Percentiles rank a stretch among this genome's conserved stretches.
These are phyloP conservation scores for Eira barbara DNA, from an alignment of 2,113 vertebrate species.

Conservation along the genomic window DNA sequence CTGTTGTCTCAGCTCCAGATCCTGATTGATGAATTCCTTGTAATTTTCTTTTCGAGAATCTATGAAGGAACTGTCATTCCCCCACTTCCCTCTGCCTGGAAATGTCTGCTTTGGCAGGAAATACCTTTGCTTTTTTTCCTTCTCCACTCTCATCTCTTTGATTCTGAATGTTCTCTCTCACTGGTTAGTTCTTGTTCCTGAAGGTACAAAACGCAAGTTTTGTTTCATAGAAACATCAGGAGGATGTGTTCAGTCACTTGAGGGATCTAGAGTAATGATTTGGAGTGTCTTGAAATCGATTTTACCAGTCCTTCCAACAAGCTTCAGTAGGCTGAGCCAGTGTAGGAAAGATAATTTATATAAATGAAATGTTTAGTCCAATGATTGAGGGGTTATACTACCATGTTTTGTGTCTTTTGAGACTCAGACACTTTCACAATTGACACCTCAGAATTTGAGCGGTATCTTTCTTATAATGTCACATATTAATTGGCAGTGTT, in stretches of 20 bases:
- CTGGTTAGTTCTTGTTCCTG: background rate
- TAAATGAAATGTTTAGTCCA: background rate
- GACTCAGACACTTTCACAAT: background rate
- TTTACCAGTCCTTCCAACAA: background rate
- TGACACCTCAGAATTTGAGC: background rate
- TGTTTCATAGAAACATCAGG: background rate
- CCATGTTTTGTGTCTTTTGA: background rate
- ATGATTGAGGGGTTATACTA: background rate
- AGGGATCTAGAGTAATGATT: background rate
- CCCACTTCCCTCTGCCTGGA: background rate
- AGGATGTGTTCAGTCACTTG: background rate
- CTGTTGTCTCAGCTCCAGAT: constrained; percentile 32
- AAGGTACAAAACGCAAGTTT: background rate
- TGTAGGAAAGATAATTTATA: background rate
- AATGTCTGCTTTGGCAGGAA: constrained; percentile 52
- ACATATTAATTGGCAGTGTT: background rate
- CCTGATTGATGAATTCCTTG: background rate
- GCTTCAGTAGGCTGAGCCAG: background rate
- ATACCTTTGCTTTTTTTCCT: background rate
- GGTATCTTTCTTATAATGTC: background rate
- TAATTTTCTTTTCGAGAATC: constrained; percentile 20
- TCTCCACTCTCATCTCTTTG: background rate
- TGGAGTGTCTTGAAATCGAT: background rate
- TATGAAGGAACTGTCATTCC: background rate
- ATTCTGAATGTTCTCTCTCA: constrained; percentile 7